Percentiles rank a stretch among this genome's conserved stretches.
Conservation (phyloP, 2,113 vertebrate species). For the Platysteira castanea region DNA sequence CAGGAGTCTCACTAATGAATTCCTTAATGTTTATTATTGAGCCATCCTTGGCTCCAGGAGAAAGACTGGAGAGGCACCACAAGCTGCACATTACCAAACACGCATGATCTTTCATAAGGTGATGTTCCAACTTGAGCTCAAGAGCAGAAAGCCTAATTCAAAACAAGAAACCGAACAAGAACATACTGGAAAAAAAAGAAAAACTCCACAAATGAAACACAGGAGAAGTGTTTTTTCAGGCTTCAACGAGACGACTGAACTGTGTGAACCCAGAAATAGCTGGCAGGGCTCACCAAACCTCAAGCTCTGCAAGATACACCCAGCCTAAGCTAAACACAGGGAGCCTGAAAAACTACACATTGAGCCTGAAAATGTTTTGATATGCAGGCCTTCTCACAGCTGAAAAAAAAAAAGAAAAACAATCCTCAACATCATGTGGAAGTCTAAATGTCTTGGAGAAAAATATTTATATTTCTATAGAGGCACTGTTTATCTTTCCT, state of each 20-base stretch:
- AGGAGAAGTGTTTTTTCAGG: constrained; percentile 2
- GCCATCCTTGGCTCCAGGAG: background rate
- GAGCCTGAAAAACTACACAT: background rate
- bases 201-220: background rate
- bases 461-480: constrained; percentile 23
- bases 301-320: background rate
- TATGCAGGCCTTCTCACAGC: background rate
- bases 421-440: background rate
- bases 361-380: background rate
- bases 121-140: background rate
- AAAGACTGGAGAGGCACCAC: background rate
- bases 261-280: background rate
- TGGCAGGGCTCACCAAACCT: constrained; percentile 31
- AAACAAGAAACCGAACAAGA: constrained; percentile 14
- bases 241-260: background rate
- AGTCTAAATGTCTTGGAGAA: background rate
- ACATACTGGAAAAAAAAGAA: background rate
- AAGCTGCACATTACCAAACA: background rate
- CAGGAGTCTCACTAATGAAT: background rate
- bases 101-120: background rate
- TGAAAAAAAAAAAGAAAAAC: background rate
- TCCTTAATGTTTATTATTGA: background rate
- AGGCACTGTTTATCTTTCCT: background rate
- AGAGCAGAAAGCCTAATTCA: background rate
- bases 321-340: background rate